Percentiles rank a stretch among this genome's conserved stretches.
phyloP scores from a whole-genome alignment of 2,888 invertebrate genomes.

The Dermolepida albohirtum region DNA sequence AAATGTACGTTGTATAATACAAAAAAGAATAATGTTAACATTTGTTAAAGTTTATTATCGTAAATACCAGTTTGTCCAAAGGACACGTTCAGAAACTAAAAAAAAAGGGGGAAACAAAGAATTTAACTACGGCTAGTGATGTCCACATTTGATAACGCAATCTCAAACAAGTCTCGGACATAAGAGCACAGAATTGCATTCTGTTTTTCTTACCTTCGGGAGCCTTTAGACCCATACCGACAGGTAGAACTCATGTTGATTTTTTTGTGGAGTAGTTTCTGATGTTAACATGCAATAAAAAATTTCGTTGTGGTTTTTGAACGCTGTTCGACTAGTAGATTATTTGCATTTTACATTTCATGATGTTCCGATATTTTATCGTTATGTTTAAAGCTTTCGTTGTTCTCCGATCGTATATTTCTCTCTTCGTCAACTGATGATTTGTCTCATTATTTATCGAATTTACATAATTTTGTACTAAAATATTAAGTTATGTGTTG shows the following conservation, averaged over 20 bases:
- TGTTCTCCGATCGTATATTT: too few species aligned
- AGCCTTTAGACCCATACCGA: constrained; percentile 58
- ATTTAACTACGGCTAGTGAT: constrained; percentile 55
- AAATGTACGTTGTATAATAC: constrained; percentile 49
- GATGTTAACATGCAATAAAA: constrained; percentile 64
- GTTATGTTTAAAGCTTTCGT: too few species aligned
- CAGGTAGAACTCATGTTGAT: constrained; percentile 59
- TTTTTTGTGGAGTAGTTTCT: constrained; percentile 61
- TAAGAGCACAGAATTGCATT: constrained; percentile 59
- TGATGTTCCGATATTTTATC: too few species aligned
- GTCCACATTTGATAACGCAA: constrained; percentile 62
- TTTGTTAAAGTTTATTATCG: constrained; percentile 39
- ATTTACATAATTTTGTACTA: too few species aligned
- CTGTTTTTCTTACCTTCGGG: constrained; percentile 57
- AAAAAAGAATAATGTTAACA: constrained; percentile 5
- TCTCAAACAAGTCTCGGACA: constrained; percentile 58
- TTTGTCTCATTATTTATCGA: too few species aligned
- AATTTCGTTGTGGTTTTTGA: constrained; percentile 56
- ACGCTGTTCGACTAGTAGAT: constrained; percentile 57
- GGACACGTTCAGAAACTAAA: constrained; percentile 41
- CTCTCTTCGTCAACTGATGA: too few species aligned
- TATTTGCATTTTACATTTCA: constrained; percentile 62
- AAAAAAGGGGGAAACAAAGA: constrained; percentile 41
- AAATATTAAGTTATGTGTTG: too few species aligned
- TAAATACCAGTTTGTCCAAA: constrained; percentile 40